Evolutionary conservation across 2,797 vertebrate genomes (phyloP).

Genomic region (Pipistrellus pygmaeus): DNA sequence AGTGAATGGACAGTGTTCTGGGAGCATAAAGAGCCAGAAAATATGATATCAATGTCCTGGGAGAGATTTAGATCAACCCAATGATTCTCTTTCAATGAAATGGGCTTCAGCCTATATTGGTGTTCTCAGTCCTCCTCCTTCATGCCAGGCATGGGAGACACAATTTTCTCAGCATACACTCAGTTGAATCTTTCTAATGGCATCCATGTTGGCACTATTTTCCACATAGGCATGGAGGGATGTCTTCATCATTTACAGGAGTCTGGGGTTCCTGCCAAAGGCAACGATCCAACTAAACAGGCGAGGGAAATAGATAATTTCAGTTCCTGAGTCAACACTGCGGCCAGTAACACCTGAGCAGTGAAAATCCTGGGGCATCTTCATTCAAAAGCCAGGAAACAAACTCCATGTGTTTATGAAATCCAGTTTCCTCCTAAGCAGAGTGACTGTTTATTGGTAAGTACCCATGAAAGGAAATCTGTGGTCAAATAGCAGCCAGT

Average conservation of each 20-base stretch:
- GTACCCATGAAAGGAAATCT: conserved; percentile 77
- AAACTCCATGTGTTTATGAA: conserved; percentile 71
- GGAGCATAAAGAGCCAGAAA: conserved; percentile 84
- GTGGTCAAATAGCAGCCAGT: conserved; percentile 69
- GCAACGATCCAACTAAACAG: conserved; percentile 87
- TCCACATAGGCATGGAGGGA: conserved; percentile 86
- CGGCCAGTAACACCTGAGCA: conserved; percentile 87
- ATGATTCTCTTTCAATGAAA: conserved; percentile 85
- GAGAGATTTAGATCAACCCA: conserved; percentile 85
- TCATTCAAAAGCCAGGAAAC: conserved; percentile 79
- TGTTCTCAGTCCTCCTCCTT: conserved; percentile 82
- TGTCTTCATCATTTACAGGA: conserved; percentile 88
- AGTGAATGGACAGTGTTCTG: conserved; percentile 81
- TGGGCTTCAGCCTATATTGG: conserved; percentile 79
- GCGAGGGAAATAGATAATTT: conserved; percentile 86
- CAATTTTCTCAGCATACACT: conserved; percentile 88
- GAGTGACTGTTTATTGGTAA: conserved; percentile 77
- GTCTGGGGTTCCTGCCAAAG: conserved; percentile 88
- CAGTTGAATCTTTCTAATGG: conserved; percentile 85
- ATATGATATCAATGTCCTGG: conserved; percentile 83
- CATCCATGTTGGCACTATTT: conserved; percentile 86
- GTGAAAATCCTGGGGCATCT: conserved; percentile 84
- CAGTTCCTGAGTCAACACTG: conserved; percentile 85
- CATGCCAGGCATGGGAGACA: conserved; percentile 83
- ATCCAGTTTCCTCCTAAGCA: conserved; percentile 74